Evolutionary conservation across 2,888 invertebrate genomes (phyloP).

Genomic region (Scaptomyza parva): DNA sequence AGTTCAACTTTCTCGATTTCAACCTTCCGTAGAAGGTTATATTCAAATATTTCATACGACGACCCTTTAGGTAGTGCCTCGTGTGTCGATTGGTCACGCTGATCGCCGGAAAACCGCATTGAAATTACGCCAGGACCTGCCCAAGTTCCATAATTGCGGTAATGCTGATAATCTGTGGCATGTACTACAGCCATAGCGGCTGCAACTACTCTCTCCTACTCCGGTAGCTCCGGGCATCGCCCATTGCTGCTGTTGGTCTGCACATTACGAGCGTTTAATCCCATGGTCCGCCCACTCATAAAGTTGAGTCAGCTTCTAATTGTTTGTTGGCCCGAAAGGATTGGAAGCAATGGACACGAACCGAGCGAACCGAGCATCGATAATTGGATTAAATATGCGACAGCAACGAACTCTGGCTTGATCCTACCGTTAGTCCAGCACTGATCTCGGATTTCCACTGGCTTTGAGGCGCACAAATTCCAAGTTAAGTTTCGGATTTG

Average conservation of each 20-base stretch:
- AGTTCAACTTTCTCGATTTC: too few relatives aligned
- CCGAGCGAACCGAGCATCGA: slow-evolving; percentile 45
- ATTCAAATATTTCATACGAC: background rate
- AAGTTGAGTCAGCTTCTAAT: slow-evolving; percentile 67
- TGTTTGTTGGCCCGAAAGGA: slow-evolving; percentile 56
- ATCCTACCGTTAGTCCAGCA: slow-evolving; percentile 53
- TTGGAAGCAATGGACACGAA: slow-evolving; percentile 32
- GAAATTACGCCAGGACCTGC: slow-evolving; percentile 77
- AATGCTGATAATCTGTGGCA: slow-evolving; percentile 77
- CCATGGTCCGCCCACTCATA: slow-evolving; percentile 60
- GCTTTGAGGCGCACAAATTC: slow-evolving; percentile 64
- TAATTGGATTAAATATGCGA: slow-evolving; percentile 74
- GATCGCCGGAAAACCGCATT: slow-evolving; percentile 73
- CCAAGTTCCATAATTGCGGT: slow-evolving; percentile 80
- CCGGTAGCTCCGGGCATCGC: background rate
- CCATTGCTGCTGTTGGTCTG: slow-evolving; percentile 16
- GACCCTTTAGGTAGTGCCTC: slow-evolving; percentile 13
- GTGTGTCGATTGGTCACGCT: slow-evolving; percentile 62
- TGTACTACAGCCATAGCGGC: slow-evolving; percentile 23
- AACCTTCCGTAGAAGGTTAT: background rate
- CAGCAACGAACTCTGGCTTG: slow-evolving; percentile 28
- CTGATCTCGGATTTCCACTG: slow-evolving; percentile 68
- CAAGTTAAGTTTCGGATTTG: slow-evolving; percentile 69
- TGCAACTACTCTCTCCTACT: background rate
- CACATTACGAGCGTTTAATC: slow-evolving; percentile 56